Conservation (phyloP, 2,797 vertebrate species). For the Darevskia nairensis region DNA sequence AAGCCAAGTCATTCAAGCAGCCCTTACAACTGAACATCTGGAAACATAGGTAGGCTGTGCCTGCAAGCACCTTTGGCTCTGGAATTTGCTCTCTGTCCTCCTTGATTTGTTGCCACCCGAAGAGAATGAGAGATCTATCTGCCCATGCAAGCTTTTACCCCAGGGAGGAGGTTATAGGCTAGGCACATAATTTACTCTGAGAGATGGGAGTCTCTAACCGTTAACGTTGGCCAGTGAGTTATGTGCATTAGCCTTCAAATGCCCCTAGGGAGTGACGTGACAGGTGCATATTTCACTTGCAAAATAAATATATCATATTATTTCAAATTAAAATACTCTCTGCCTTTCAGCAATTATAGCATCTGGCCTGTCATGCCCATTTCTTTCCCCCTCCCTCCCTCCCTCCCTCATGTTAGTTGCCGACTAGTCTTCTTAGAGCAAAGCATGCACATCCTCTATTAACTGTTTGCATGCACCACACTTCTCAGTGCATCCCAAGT, state of each 20-base stretch:
- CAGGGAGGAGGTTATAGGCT: conserved; percentile 34
- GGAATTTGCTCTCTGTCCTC: conserved; percentile 25
- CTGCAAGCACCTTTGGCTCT: neutral
- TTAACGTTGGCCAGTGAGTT: conserved; percentile 31
- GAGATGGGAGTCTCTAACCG: conserved; percentile 17
- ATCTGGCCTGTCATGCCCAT: conserved; percentile 2
- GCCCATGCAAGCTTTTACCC: conserved; percentile 24
- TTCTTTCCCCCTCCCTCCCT: neutral
- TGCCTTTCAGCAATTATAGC: conserved; percentile 35
- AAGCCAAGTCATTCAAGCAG: neutral
- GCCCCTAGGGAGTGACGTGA: conserved; percentile 20
- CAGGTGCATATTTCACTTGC: conserved; percentile 39
- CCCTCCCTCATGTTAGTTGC: neutral
- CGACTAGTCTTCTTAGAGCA: neutral
- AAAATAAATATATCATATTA: conserved; percentile 46
- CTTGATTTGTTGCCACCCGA: conserved; percentile 29
- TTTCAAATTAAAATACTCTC: conserved; percentile 49
- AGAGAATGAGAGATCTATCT: conserved; percentile 19
- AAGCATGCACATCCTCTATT: conserved; percentile 31
- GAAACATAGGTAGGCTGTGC: neutral
- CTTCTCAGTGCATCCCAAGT: conserved; percentile 38
- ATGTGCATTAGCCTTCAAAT: conserved; percentile 29
- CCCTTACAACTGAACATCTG: neutral
- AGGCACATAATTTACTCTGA: conserved; percentile 38
- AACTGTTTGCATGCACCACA: conserved; percentile 30